Base-by-base conservation (phyloP, 2,888 invertebrate species). In the Atrina japonica region DNA sequence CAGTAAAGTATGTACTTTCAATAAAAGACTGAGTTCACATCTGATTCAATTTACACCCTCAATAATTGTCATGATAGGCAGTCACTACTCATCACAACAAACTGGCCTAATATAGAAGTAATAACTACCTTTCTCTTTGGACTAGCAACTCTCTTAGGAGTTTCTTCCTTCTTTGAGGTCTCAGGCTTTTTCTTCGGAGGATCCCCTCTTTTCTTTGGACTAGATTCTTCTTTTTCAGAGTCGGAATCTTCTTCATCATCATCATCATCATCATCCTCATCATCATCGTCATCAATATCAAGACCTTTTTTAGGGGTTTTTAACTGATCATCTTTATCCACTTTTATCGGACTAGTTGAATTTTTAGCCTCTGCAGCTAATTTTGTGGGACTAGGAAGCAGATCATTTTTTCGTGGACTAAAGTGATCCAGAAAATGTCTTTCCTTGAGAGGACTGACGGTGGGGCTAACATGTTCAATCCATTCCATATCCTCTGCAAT, bases 401-500 rank as follows among this genome's bases (percentile, higher is more conserved):
- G 27, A 49, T 68, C 68, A 18, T 50, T 29, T 18, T 53, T 29
- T 43, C 61, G 61, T 21, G 68, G 68, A 63, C 61, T 68, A 2
- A 61, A 35, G n/a, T 53, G 53, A 23, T 61, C 61, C 16, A 61
- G 40, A 5, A 68, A 58, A 21, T 55, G 58, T 16, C 64, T 23
- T 14, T 64, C 58, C 47, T 70, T 70, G 11, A 53, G 50, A 45
- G 70, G 66, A 47, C 63, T 58, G 30, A 68, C 72, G 16, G 61
- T 63, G 3, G 74, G 70, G 64, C 73, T 67, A 23, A 73, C 69
- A 25, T 61, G 58, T 45, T 80, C 73, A 70, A 66, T 76, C 70
- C 71, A 73, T 35, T 91, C 91, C 75, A 91, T 88, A 66, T 91
- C 91, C 58, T 84, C 83, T n/a, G 82, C 84, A 63, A 88, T 83